Percentiles rank a stretch among this genome's conserved stretches.
Conservation (phyloP, 92 coral and sea anemone species). For the Parazoanthus atlanticus region DNA sequence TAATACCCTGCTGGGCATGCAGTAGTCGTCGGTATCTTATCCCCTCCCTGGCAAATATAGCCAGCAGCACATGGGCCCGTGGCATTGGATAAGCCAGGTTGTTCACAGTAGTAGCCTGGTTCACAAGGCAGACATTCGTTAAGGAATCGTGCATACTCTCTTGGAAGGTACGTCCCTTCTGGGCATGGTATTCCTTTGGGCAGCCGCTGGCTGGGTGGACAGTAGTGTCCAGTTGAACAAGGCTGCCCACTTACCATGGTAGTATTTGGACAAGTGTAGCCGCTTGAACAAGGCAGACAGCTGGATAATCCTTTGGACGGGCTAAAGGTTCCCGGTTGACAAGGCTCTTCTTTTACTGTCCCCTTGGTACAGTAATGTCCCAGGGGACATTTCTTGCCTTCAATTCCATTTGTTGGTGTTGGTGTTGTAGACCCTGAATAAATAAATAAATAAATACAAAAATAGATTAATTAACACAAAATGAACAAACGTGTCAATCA, state of each 20-base stretch:
- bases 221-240: slow-evolving; percentile 90
- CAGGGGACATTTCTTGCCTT: slow-evolving; percentile 83
- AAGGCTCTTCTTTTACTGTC: slow-evolving; percentile 72
- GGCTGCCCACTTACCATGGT: slow-evolving; percentile 66
- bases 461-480: no score
- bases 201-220: slow-evolving; percentile 62
- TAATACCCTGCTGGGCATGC: slow-evolving; percentile 77
- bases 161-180: slow-evolving; percentile 80
- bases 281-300: slow-evolving; percentile 76
- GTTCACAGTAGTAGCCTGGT: slow-evolving; percentile 78
- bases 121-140: slow-evolving; percentile 86
- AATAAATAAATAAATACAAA: not conserved
- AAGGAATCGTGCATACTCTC: slow-evolving; percentile 48
- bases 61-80: slow-evolving; percentile 83
- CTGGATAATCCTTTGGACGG: slow-evolving; percentile 60
- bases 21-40: slow-evolving; percentile 60
- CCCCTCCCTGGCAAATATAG: slow-evolving; percentile 81
- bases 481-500: not conserved
- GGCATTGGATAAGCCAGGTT: slow-evolving; percentile 64
- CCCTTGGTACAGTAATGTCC: slow-evolving; percentile 90
- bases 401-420: slow-evolving; percentile 79
- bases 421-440: slow-evolving; percentile 86
- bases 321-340: slow-evolving; percentile 73
- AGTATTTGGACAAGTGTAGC: slow-evolving; percentile 89
- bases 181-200: slow-evolving; percentile 82